phyloP scores from a whole-genome alignment of 2,113 vertebrate species.

The Phycodurus eques region DNA sequence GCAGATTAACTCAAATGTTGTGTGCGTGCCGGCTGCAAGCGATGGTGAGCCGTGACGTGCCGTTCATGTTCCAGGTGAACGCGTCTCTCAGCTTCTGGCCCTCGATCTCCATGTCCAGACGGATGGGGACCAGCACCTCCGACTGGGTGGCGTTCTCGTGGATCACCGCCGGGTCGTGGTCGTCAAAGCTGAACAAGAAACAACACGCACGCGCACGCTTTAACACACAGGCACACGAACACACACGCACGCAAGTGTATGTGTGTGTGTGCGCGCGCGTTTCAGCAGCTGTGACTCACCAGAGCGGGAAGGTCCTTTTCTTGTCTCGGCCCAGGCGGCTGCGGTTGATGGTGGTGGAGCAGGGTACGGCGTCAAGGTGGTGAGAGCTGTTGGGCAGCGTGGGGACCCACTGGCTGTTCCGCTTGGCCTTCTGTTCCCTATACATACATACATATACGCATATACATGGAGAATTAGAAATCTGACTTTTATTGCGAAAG shows the following conservation, averaged over 20 bases:
- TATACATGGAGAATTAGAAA: not conserved
- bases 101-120: conserved; percentile 98
- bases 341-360: conserved; percentile 97
- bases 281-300: conserved; percentile 68
- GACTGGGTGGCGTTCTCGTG: conserved; percentile 96
- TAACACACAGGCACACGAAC: too few relatives aligned
- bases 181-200: conserved; percentile 83
- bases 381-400: conserved; percentile 98
- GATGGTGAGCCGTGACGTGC: conserved; percentile 60
- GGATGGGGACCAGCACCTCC: conserved; percentile 94
- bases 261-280: too few relatives aligned
- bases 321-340: conserved; percentile 97
- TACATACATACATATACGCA: not conserved
- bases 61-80: conserved; percentile 99
- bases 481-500: too few relatives aligned
- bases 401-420: conserved; percentile 98
- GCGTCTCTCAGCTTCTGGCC: conserved; percentile 96
- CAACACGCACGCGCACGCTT: not conserved
- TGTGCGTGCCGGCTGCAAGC: too few relatives aligned
- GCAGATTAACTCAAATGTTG: not conserved
- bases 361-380: conserved; percentile 93
- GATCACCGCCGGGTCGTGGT: conserved; percentile 98
- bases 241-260: too few relatives aligned
- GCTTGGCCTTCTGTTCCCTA: conserved; percentile 97
- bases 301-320: conserved; percentile 96